These are phyloP conservation scores for Channa argus DNA, from an alignment of 2,113 vertebrate genomes.

Conservation along the genomic window DNA sequence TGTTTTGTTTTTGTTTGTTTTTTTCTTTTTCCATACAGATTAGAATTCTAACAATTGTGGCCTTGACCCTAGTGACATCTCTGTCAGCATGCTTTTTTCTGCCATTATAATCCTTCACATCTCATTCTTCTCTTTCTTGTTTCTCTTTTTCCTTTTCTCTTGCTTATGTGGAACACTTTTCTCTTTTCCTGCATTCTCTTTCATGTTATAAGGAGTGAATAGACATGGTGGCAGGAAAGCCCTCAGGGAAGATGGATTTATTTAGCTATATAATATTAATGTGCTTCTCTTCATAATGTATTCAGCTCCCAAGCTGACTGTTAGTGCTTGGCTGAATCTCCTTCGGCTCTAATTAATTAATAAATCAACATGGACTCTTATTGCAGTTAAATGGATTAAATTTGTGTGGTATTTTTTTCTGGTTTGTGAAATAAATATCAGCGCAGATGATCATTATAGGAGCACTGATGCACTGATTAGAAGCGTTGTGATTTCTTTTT, in stretches of 20 bases:
- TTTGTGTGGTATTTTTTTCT: background rate
- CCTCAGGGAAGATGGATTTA: conserved; percentile 51
- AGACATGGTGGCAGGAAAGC: conserved; percentile 38
- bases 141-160: conserved; percentile 1
- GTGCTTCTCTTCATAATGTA: conserved; percentile 55
- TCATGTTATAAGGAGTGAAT: conserved; percentile 3
- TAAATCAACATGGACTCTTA: conserved; percentile 18
- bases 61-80: background rate
- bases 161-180: background rate
- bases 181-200: conserved; percentile 10
- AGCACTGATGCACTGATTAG: background rate
- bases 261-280: conserved; percentile 71
- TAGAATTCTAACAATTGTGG: background rate
- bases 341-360: conserved; percentile 43
- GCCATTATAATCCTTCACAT: background rate
- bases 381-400: conserved; percentile 7
- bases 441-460: background rate
- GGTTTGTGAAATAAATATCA: background rate
- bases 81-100: background rate
- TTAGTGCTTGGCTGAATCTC: conserved; percentile 56
- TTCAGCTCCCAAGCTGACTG: conserved; percentile 62
- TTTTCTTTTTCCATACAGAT: background rate
- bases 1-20: too few species aligned
- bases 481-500: background rate
- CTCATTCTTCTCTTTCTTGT: background rate